Evolutionary conservation across 2,797 vertebrate species (phyloP).

Genomic region (Silurus lanzhouensis): DNA sequence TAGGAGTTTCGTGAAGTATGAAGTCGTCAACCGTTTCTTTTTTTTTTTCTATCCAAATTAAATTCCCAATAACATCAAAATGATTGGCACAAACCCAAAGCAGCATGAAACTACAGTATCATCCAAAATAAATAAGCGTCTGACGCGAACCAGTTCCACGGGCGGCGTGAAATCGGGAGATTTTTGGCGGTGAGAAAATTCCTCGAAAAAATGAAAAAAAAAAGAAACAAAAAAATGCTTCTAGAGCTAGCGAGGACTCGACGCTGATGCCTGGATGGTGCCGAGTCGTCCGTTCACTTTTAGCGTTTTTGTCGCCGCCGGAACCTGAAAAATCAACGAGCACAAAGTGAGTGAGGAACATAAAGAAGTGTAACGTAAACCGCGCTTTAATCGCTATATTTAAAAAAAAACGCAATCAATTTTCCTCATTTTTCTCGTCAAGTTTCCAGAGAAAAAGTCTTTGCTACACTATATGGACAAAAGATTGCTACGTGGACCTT

Average conservation of each 20-base stretch:
- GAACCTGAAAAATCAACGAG: constrained; percentile 65
- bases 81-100: constrained; percentile 52
- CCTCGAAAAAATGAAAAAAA: too few species aligned
- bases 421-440: too few species aligned
- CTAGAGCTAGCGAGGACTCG: constrained; percentile 51
- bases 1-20: not conserved
- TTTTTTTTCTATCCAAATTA: not conserved
- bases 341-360: not conserved
- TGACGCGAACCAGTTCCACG: not conserved
- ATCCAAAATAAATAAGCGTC: constrained; percentile 27
- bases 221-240: constrained; percentile 8
- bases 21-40: not conserved
- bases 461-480: too few species aligned
- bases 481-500: too few species aligned
- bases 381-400: too few species aligned
- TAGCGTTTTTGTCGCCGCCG: constrained; percentile 70
- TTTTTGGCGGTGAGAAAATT: constrained; percentile 37
- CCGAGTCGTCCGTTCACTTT: constrained; percentile 78
- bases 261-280: constrained; percentile 64
- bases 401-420: too few species aligned
- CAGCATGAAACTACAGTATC: constrained; percentile 36
- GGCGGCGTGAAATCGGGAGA: not conserved
- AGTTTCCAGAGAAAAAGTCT: too few species aligned
- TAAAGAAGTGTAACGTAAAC: too few species aligned
- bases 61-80: not conserved